Evolutionary conservation across 2,888 invertebrate species (phyloP), one percentile per base, ranked within the genome.

Genomic region (Oscheius sp.): DNA sequence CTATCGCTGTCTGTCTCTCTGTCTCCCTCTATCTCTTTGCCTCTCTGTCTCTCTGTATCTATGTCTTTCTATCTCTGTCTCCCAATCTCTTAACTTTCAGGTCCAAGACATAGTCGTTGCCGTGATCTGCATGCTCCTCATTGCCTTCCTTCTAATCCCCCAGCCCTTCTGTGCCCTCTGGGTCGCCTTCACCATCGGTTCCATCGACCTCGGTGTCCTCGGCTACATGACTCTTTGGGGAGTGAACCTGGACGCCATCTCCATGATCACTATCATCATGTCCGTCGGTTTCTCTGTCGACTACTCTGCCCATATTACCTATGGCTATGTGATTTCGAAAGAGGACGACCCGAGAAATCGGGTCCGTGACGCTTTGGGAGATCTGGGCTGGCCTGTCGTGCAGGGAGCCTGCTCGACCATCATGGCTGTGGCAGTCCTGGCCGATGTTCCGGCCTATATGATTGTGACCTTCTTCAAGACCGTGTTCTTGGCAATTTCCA

Each of bases 171-270:
- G 96, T 90, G 94, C 95, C 0, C 90, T 96, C 9, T 96, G 96
- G 95, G 95, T 96, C 0, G 82, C 82, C n/a, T 94, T 96, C 89
- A 95, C 95, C 86, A 95, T 96, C 75, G 93, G 95, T 73, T 96
- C 95, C 7, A 96, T 96, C 83, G 96, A 96, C 90, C 91, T 94
- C 9, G 96, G 96, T 1, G 96, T 96, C 0, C 93, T 95, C 0
- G 96, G 96, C 4, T 96, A 95, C 91, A 96, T 96, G 96, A 94
- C 96, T 0, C 91, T 96, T 21, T 96, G 96, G 96, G 93, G 94
- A 84, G 96, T 96, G 53, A 85, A 85, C 63, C 71, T 85, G 77
- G 87, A 87, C 75, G 85, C 86, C 0, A 96, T 96, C 86, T 95
- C 96, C 1, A 86, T 86, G 86, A 86, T 86, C 47, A 86, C 85